Percentiles rank a stretch among this genome's conserved stretches.
Conservation (phyloP, 1,140 invertebrate species). For the Phymorhynchus buccinoides region DNA sequence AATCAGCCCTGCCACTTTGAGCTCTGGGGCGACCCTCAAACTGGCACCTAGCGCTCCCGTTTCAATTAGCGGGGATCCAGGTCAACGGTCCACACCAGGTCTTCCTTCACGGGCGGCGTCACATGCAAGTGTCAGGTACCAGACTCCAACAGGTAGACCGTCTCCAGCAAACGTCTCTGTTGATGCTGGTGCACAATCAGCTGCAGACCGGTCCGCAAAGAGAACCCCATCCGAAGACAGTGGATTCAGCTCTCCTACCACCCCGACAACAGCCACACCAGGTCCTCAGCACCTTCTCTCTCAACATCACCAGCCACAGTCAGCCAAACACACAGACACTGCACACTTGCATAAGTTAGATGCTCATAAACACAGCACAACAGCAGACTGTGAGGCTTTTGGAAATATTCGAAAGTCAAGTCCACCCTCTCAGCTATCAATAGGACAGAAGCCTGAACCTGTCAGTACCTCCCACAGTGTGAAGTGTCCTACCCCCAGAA, state of each 20-base stretch:
- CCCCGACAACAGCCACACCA: neutral
- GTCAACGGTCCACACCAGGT: neutral
- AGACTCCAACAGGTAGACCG: neutral
- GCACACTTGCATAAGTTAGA: neutral
- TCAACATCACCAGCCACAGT: neutral
- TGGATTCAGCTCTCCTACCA: slow-evolving; percentile 35
- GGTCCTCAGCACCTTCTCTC: slow-evolving; percentile 9
- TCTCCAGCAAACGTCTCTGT: neutral
- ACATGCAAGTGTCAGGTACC: neutral
- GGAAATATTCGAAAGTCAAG: slow-evolving; percentile 10
- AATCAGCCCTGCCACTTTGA: neutral
- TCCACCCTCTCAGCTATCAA: slow-evolving; percentile 26
- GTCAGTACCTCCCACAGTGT: neutral
- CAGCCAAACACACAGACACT: neutral
- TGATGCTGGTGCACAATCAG: neutral
- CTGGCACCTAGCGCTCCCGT: neutral
- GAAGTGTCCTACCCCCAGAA: slow-evolving; percentile 1
- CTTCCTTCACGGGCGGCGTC: neutral
- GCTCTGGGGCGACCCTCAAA: neutral
- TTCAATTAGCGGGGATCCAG: neutral
- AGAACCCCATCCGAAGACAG: slow-evolving; percentile 1
- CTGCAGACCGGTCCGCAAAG: neutral
- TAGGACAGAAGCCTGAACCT: slow-evolving; percentile 31
- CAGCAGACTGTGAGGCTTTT: neutral
- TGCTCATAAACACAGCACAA: neutral